Evolutionary conservation across 2,113 vertebrate species (phyloP).

Genomic region (Antigone vipio): DNA sequence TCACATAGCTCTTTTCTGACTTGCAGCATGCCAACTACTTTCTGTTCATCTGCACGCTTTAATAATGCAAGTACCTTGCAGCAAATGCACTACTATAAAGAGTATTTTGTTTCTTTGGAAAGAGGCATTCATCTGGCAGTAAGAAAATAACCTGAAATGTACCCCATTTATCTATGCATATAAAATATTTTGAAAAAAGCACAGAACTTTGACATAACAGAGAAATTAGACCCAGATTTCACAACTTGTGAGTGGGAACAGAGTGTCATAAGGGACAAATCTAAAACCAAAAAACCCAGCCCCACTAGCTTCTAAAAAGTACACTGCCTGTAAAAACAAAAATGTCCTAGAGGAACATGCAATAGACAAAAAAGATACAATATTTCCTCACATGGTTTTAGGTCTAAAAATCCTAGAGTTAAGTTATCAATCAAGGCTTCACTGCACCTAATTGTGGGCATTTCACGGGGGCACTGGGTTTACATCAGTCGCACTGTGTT

Average conservation of each 20-base stretch:
- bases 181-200: not conserved
- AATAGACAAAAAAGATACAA: not conserved
- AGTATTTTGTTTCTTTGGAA: not conserved
- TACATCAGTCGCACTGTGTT: not conserved
- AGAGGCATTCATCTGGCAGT: not conserved
- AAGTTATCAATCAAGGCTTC: not conserved
- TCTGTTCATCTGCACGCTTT: not conserved
- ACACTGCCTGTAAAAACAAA: not conserved
- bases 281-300: not conserved
- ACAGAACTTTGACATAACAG: not conserved
- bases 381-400: not conserved
- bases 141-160: not conserved
- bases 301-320: not conserved
- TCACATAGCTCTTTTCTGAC: not conserved
- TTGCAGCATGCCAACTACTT: not conserved
- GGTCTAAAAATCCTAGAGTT: not conserved
- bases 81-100: not conserved
- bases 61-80: not conserved
- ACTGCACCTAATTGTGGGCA: not conserved
- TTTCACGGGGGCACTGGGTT: not conserved
- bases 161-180: not conserved
- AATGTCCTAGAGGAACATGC: not conserved
- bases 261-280: not conserved
- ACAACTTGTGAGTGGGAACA: not conserved
- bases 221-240: constrained; percentile 18